These are phyloP conservation scores for Castor canadensis DNA, from an alignment of 2,113 vertebrate species.

Conservation along the genomic window DNA sequence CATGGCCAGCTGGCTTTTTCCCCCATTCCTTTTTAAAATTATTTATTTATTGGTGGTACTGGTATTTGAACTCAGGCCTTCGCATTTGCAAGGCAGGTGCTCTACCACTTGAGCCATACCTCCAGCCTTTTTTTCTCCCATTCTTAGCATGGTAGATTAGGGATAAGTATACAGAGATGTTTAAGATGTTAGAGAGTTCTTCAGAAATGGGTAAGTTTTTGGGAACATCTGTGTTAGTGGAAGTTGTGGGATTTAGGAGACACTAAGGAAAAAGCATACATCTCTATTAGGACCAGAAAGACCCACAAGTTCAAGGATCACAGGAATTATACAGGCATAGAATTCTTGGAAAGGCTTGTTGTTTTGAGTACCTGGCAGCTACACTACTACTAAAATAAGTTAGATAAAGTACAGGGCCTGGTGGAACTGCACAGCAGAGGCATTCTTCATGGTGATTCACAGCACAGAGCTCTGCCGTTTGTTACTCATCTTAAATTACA, in stretches of 20 bases:
- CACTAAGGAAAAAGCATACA: too few relatives aligned
- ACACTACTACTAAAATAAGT: neutral
- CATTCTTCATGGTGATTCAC: too few relatives aligned
- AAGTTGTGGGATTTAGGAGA: neutral
- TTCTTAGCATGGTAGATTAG: neutral
- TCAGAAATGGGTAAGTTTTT: slow-evolving; percentile 17
- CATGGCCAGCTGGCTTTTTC: too few relatives aligned
- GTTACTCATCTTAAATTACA: neutral
- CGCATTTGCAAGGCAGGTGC: too few relatives aligned
- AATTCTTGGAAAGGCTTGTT: neutral
- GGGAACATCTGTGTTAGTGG: neutral
- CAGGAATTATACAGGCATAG: neutral
- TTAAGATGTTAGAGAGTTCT: neutral
- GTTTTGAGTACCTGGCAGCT: neutral
- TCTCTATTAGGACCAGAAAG: neutral
- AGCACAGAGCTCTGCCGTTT: neutral
- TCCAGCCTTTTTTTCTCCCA: too few relatives aligned
- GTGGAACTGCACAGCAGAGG: neutral
- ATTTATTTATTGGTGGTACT: too few relatives aligned
- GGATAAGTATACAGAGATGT: neutral
- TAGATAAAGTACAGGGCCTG: neutral
- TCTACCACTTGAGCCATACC: too few relatives aligned
- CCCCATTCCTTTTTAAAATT: too few relatives aligned
- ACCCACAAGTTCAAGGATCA: neutral
- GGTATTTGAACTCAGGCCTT: too few relatives aligned